Evolutionary conservation across 2,113 vertebrate species (phyloP), one percentile per base, ranked within the genome.

Genomic region (Seriola quinqueradiata): DNA sequence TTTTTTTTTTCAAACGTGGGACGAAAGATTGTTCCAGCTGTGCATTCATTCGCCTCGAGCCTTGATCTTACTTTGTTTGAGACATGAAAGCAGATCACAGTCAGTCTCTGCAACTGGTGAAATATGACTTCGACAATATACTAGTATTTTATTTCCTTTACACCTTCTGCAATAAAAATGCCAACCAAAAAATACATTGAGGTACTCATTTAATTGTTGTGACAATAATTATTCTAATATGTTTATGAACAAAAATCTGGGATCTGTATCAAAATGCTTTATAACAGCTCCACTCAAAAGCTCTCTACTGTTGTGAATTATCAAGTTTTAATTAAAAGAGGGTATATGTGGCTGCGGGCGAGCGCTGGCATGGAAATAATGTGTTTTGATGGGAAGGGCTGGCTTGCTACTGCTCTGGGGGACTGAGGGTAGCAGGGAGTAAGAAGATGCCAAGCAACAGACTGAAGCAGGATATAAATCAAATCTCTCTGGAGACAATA

Each of bases 401-500:
- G 80, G 70, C 87, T 81, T 4, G 40, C 60, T 84, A 34, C 65
- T 76, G 55, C 89, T 89, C 83, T 54, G 38, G 87, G 90, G 83
- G 77, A 86, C 81, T 61, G 70, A 82, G 85, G 89, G 76, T 81
- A 79, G 87, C 76, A 83, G 79, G 85, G 84, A 90, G 78, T 72
- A 79, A 90, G 77, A 84, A 72, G 89, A 90, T 91, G 82, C 89
- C 83, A 84, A 90, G 89, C 90, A 92, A 91, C 90, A 93, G 91
- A 91, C 87, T 87, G 87, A 86, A 83, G 88, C 78, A 79, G 87
- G 86, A 90, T 87, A 94, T 92, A 92, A 94, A 93, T 92, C 89
- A 92, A 92, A 93, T 89, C 83, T 90, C 89, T 92, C 88, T 76
- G 74, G 89, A 91, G 91, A 93, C 82, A 88, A 88, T 66, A 67